These are phyloP conservation scores for Dryoscopus gambensis DNA, from an alignment of 2,113 vertebrate genomes.

Conservation along the genomic window DNA sequence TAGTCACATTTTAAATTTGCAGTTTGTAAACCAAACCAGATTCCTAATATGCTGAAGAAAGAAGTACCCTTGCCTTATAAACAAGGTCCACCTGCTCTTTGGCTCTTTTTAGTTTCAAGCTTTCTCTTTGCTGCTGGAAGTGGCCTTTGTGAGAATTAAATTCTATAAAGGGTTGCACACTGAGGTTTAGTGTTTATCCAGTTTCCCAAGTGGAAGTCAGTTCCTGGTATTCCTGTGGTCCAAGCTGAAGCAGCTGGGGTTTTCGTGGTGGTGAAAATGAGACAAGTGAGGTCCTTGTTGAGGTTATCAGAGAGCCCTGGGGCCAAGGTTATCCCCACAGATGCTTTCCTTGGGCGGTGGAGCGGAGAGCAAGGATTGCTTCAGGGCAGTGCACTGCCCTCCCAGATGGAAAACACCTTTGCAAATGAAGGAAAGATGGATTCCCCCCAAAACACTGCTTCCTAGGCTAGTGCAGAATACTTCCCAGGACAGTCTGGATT, in stretches of 20 bases:
- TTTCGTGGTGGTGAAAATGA: neutral
- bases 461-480: neutral
- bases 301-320: neutral
- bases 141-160: neutral
- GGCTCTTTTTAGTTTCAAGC: neutral
- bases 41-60: neutral
- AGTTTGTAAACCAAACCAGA: neutral
- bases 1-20: neutral
- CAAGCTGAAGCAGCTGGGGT: neutral
- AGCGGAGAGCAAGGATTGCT: neutral
- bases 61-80: neutral
- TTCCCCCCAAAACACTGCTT: neutral
- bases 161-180: neutral
- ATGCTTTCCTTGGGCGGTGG: neutral
- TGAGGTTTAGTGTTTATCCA: neutral
- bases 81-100: neutral
- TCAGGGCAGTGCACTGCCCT: neutral
- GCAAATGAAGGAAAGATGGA: neutral
- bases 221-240: neutral
- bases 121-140: neutral
- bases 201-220: neutral
- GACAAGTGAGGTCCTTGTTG: neutral
- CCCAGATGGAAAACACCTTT: neutral
- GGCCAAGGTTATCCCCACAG: neutral
- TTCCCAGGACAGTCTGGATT: neutral